phyloP scores from a whole-genome alignment of 2,113 vertebrate species.

The Nansenia antarctica region DNA sequence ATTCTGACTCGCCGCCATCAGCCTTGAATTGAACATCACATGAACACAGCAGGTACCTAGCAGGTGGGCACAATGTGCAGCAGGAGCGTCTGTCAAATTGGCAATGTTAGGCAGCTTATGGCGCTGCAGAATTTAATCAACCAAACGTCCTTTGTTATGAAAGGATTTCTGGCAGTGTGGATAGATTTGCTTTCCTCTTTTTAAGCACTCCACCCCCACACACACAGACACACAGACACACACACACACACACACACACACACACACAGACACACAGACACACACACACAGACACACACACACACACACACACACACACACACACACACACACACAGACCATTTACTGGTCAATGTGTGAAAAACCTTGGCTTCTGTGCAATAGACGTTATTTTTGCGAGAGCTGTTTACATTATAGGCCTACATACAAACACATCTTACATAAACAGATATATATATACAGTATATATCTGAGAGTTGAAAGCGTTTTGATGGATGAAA shows the following conservation, averaged over 20 bases:
- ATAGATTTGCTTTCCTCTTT: conserved; percentile 20
- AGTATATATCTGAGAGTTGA: too few species aligned
- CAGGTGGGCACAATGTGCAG: neutral
- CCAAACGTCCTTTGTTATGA: conserved; percentile 5
- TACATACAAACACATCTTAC: too few species aligned
- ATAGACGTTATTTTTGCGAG: too few species aligned
- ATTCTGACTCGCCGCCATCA: too few species aligned
- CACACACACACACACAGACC: too few species aligned
- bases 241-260: too few species aligned
- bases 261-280: too few species aligned
- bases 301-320: too few species aligned
- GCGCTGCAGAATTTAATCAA: conserved; percentile 28
- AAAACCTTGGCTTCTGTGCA: neutral
- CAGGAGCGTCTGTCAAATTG: neutral
- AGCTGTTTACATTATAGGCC: too few species aligned
- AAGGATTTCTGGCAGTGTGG: conserved; percentile 10
- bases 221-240: too few species aligned
- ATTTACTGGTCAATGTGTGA: neutral
- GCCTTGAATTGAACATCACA: neutral
- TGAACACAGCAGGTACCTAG: neutral
- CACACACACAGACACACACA: too few species aligned
- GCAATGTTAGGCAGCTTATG: conserved; percentile 25
- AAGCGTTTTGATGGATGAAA: neutral
- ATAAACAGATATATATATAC: too few species aligned
- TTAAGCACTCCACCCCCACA: neutral